These are phyloP conservation scores for Trachelus iudaicus DNA, from an alignment of 2,888 invertebrate species.

Conservation along the genomic window DNA sequence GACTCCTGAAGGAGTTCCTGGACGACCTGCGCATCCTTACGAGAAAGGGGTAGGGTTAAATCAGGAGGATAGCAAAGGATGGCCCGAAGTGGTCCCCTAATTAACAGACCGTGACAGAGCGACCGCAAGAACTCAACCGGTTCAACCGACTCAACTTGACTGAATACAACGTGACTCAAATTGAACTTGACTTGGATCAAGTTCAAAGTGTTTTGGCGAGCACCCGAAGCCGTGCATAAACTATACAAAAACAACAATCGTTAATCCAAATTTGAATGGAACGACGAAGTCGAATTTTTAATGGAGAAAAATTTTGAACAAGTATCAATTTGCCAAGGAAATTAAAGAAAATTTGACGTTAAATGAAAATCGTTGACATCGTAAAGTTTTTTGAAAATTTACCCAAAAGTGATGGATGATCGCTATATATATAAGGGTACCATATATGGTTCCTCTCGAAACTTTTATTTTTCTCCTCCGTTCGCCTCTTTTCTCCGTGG, in stretches of 20 bases:
- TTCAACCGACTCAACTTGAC: not conserved
- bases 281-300: too few relatives aligned
- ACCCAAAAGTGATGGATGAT: not conserved
- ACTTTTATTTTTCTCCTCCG: not conserved
- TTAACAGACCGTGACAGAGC: conserved; percentile 5
- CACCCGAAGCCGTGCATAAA: too few relatives aligned
- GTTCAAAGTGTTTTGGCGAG: not conserved
- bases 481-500: not conserved
- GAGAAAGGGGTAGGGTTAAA: not conserved
- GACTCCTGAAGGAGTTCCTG: conserved; percentile 2
- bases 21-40: not conserved
- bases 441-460: not conserved
- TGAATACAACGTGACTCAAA: not conserved
- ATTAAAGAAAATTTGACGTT: too few relatives aligned
- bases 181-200: not conserved
- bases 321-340: too few relatives aligned
- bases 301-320: too few relatives aligned
- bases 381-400: too few relatives aligned
- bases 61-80: not conserved
- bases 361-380: too few relatives aligned
- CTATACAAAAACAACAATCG: not conserved
- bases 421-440: too few relatives aligned
- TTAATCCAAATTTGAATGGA: not conserved
- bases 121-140: conserved; percentile 1
- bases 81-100: conserved; percentile 3